These are phyloP conservation scores for Centropyge bicolor DNA, from an alignment of 2,797 vertebrate genomes.

Conservation along the genomic window DNA sequence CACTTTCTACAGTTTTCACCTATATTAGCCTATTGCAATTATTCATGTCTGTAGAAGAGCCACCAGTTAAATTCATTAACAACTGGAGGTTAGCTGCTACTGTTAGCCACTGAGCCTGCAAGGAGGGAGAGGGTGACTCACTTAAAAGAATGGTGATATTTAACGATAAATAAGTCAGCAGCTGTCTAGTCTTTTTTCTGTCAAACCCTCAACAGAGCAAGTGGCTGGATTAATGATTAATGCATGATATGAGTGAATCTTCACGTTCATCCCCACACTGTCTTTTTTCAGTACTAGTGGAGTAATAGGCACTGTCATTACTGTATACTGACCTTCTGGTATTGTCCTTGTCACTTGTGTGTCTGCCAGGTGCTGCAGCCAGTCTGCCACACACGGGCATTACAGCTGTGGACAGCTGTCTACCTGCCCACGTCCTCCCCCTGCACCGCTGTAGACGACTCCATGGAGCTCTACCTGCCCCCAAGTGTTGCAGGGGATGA, in stretches of 20 bases:
- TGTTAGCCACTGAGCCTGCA: neutral
- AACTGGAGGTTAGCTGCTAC: neutral
- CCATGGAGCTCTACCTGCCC: constrained; percentile 94
- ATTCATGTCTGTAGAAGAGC: neutral
- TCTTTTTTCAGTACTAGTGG: neutral
- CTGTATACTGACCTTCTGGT: constrained; percentile 34
- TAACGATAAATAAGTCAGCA: neutral
- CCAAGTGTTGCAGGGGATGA: constrained; percentile 90
- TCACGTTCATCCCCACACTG: neutral
- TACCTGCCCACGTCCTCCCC: constrained; percentile 96
- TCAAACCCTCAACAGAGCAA: neutral
- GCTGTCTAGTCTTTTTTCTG: constrained; percentile 4
- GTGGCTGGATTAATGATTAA: constrained; percentile 12
- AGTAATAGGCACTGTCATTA: neutral
- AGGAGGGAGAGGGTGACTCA: neutral
- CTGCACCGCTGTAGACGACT: constrained; percentile 94
- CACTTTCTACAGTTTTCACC: neutral
- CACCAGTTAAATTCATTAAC: neutral
- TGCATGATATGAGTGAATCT: neutral
- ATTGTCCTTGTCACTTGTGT: constrained; percentile 25
- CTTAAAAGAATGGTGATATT: neutral
- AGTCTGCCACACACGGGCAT: constrained; percentile 96
- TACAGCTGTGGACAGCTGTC: constrained; percentile 97
- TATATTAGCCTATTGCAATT: neutral
- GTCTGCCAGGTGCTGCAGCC: constrained; percentile 93